phyloP scores from a whole-genome alignment of 2,888 invertebrate species.

The Idaea dimidiata region DNA sequence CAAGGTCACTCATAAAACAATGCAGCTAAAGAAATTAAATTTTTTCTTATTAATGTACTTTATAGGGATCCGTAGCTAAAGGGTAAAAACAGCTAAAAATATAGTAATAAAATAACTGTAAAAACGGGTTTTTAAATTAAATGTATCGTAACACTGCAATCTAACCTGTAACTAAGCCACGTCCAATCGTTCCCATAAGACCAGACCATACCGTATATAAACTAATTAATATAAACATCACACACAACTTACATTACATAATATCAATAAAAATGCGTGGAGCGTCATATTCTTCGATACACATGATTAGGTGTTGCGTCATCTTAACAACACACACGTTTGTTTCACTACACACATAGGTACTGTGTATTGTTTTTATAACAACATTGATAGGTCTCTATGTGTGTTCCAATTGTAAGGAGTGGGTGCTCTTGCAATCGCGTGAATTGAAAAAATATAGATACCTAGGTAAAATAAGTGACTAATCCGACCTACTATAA shows the following conservation, averaged over 20 bases:
- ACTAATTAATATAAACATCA: conserved; percentile 23
- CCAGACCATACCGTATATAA: conserved; percentile 6
- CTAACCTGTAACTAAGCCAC: not conserved
- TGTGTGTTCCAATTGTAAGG: conserved; percentile 15
- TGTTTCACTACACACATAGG: conserved; percentile 26
- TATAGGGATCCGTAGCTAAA: too few relatives aligned
- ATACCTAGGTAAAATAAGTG: too few relatives aligned
- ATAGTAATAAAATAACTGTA: too few relatives aligned
- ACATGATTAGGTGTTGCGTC: conserved; percentile 70
- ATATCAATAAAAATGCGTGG: conserved; percentile 55
- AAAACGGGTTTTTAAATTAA: too few relatives aligned
- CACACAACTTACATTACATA: conserved; percentile 26
- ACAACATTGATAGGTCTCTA: conserved; percentile 19
- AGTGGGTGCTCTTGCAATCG: not conserved
- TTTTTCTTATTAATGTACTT: too few relatives aligned
- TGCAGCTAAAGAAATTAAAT: too few relatives aligned
- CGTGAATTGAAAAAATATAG: too few relatives aligned
- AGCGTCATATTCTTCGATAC: conserved; percentile 65
- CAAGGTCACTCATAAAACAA: too few relatives aligned
- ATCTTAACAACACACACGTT: conserved; percentile 36
- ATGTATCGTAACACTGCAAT: not conserved
- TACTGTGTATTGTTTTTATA: conserved; percentile 17
- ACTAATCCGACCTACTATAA: too few relatives aligned
- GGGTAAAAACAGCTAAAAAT: too few relatives aligned
- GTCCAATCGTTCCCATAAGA: not conserved